These are phyloP conservation scores for Apis cerana DNA, from an alignment of 1,140 invertebrate genomes.

Conservation along the genomic window DNA sequence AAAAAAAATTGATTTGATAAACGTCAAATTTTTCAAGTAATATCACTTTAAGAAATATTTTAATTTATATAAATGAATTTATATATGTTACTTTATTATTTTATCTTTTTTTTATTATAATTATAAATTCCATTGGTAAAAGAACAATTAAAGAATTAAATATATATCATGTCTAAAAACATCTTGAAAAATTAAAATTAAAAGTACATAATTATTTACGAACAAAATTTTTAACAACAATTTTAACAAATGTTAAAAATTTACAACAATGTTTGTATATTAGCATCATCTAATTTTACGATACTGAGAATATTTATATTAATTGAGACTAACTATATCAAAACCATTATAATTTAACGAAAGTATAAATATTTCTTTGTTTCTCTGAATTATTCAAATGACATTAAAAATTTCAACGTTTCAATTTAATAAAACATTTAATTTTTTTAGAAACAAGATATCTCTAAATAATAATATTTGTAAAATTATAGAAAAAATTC, in stretches of 20 bases:
- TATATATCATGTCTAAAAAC: too few relatives aligned
- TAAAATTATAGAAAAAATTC: neutral
- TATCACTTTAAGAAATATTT: neutral
- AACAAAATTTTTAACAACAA: neutral
- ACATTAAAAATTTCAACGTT: neutral
- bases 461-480: neutral
- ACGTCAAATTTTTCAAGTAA: neutral
- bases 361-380: neutral
- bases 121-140: too few relatives aligned
- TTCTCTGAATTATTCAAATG: neutral
- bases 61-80: neutral
- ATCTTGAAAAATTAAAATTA: too few relatives aligned
- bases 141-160: too few relatives aligned
- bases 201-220: neutral
- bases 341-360: neutral
- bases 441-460: neutral
- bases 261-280: neutral
- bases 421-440: neutral
- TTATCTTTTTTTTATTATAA: too few relatives aligned
- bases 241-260: too few relatives aligned
- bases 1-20: conserved; percentile 4
- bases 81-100: too few relatives aligned
- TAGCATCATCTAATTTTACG: neutral
- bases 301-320: neutral
- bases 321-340: neutral